Percentiles rank a stretch among this genome's conserved stretches.
phyloP scores from a whole-genome alignment of 2,113 vertebrate genomes.

The Microtus oregoni region DNA sequence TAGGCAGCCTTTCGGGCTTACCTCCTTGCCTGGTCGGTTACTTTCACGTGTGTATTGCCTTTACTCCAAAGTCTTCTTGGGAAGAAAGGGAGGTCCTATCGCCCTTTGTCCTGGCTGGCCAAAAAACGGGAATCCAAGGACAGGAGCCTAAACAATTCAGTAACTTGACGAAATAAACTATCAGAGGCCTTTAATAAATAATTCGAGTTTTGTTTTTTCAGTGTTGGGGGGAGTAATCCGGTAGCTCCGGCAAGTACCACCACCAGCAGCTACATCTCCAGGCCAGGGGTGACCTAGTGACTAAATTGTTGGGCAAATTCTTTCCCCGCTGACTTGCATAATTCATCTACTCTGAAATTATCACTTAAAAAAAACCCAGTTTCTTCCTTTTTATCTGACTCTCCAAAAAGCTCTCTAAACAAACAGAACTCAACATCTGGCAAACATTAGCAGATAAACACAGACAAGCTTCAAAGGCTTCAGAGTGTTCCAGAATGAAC shows the following conservation, averaged over 20 bases:
- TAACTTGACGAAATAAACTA: not conserved
- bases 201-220: not conserved
- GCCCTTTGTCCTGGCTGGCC: slow-evolving; percentile 10
- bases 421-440: slow-evolving; percentile 29
- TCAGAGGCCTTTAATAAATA: not conserved
- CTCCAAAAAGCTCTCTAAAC: slow-evolving; percentile 59
- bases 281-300: slow-evolving; percentile 26
- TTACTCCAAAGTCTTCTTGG: not conserved
- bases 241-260: not conserved
- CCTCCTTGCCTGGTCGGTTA: not conserved
- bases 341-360: slow-evolving; percentile 46
- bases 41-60: not conserved
- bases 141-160: slow-evolving; percentile 27
- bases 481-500: slow-evolving; percentile 34
- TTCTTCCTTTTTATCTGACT: slow-evolving; percentile 8
- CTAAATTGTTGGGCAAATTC: slow-evolving; percentile 43
- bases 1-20: not conserved
- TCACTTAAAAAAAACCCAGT: not conserved
- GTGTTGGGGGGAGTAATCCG: not conserved
- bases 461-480: slow-evolving; percentile 40
- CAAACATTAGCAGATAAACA: slow-evolving; percentile 35
- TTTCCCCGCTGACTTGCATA: slow-evolving; percentile 40
- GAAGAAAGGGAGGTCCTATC: not conserved
- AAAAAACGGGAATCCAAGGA: slow-evolving; percentile 32
- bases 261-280: not conserved